Percentiles rank a stretch among this genome's conserved stretches.
Evolutionary conservation across 2,888 invertebrate genomes (phyloP).

Genomic region (Ormyrus nitidulus): DNA sequence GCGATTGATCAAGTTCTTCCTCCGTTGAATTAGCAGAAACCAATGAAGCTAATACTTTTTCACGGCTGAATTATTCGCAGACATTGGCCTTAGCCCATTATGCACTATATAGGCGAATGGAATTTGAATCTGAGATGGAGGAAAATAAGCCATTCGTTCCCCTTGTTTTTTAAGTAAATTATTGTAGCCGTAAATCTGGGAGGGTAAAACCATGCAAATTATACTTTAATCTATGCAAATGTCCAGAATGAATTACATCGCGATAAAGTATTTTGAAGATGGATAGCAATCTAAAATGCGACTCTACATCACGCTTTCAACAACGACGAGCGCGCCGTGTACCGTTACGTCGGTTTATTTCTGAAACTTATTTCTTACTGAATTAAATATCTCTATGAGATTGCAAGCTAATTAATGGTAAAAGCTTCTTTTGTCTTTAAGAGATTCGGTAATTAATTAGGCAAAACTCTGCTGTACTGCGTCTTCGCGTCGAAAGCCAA

Average conservation of each 20-base stretch:
- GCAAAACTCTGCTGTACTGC: too few relatives aligned
- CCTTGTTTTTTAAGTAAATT: conserved; percentile 28
- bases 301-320: conserved; percentile 12
- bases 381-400: too few relatives aligned
- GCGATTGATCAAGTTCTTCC: not conserved
- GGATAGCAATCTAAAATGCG: conserved; percentile 34
- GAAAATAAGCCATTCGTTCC: conserved; percentile 8
- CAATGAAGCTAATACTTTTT: not conserved
- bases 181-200: conserved; percentile 36
- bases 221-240: conserved; percentile 49
- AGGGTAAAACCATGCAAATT: conserved; percentile 35
- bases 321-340: not conserved
- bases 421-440: too few relatives aligned
- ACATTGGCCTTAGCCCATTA: too few relatives aligned
- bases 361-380: too few relatives aligned
- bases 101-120: too few relatives aligned
- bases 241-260: conserved; percentile 41
- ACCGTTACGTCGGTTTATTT: too few relatives aligned
- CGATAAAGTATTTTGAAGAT: conserved; percentile 19
- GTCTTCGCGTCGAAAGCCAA: too few relatives aligned
- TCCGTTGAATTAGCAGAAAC: not conserved
- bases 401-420: too few relatives aligned
- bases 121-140: not conserved
- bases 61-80: not conserved
- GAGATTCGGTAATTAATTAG: too few relatives aligned